phyloP scores from a whole-genome alignment of 1,140 invertebrate genomes.

The Drosophila guanche region DNA sequence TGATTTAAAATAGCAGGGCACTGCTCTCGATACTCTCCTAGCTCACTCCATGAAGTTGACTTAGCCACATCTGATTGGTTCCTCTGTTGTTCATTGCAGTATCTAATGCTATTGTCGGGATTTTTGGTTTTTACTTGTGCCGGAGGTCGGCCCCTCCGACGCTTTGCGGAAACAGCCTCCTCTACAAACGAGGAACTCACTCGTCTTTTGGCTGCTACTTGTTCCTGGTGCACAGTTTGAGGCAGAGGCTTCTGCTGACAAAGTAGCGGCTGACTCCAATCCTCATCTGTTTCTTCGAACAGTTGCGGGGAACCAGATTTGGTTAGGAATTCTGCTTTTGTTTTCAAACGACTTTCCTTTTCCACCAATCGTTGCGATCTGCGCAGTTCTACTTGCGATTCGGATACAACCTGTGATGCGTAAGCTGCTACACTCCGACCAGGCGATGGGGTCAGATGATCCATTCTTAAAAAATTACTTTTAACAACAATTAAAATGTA shows the following conservation, averaged over 20 bases:
- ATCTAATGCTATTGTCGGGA: no score
- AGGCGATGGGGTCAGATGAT: background rate
- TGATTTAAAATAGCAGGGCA: no score
- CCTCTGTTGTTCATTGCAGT: no score
- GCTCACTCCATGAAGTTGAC: no score
- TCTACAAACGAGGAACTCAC: background rate
- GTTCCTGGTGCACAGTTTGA: background rate
- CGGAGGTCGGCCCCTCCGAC: background rate
- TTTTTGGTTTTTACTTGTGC: no score
- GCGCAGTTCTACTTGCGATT: slow-evolving; percentile 9
- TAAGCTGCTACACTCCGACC: slow-evolving; percentile 25
- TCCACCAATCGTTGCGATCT: slow-evolving; percentile 49
- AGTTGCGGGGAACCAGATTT: slow-evolving; percentile 41
- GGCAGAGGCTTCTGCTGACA: background rate
- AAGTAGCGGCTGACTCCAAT: slow-evolving; percentile 29
- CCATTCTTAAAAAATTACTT: slow-evolving; percentile 5
- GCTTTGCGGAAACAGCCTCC: background rate
- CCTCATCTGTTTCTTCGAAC: slow-evolving; percentile 44
- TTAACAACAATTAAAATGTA: background rate
- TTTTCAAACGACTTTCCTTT: slow-evolving; percentile 11
- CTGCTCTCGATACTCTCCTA: no score
- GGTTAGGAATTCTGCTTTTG: background rate
- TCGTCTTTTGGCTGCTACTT: background rate
- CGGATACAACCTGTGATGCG: slow-evolving; percentile 38
- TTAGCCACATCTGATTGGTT: no score